phyloP scores from a whole-genome alignment of 2,888 invertebrate genomes.

The Drosophila melanosoma region DNA sequence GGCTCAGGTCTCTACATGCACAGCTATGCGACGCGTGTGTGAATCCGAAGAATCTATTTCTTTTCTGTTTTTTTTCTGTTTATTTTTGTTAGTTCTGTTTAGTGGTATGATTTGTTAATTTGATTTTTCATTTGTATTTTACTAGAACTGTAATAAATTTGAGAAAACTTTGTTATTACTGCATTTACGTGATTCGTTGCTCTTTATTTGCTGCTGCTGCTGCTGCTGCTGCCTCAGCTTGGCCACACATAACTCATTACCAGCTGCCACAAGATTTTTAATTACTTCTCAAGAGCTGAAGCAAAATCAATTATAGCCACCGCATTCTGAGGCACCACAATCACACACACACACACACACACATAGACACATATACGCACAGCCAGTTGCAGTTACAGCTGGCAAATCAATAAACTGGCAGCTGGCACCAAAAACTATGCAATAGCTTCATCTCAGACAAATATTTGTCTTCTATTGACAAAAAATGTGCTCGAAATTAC shows the following conservation, averaged over 20 bases:
- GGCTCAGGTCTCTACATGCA: constrained; percentile 59
- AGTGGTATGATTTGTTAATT: constrained; percentile 42
- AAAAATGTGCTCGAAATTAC: constrained; percentile 40
- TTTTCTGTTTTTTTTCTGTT: constrained; percentile 1
- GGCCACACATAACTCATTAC: constrained; percentile 35
- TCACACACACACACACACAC: constrained; percentile 5
- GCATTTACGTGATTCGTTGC: constrained; percentile 16
- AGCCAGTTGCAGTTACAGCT: constrained; percentile 20
- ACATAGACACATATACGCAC: background rate
- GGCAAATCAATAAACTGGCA: constrained; percentile 53
- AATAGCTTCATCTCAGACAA: constrained; percentile 36
- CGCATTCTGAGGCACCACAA: constrained; percentile 2
- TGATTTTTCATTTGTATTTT: constrained; percentile 42
- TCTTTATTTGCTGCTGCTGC: constrained; percentile 33
- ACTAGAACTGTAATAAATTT: constrained; percentile 39
- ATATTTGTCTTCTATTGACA: constrained; percentile 57
- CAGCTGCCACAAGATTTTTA: constrained; percentile 41
- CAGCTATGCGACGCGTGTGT: constrained; percentile 79
- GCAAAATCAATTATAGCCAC: constrained; percentile 50
- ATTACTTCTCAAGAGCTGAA: constrained; percentile 35
- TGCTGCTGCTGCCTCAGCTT: constrained; percentile 11
- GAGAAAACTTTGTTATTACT: constrained; percentile 30
- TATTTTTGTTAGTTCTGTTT: constrained; percentile 25
- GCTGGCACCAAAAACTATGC: constrained; percentile 31
- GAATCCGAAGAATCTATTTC: constrained; percentile 7